These are phyloP conservation scores for Chirona hameri DNA, from an alignment of 2,888 invertebrate genomes.

Conservation along the genomic window DNA sequence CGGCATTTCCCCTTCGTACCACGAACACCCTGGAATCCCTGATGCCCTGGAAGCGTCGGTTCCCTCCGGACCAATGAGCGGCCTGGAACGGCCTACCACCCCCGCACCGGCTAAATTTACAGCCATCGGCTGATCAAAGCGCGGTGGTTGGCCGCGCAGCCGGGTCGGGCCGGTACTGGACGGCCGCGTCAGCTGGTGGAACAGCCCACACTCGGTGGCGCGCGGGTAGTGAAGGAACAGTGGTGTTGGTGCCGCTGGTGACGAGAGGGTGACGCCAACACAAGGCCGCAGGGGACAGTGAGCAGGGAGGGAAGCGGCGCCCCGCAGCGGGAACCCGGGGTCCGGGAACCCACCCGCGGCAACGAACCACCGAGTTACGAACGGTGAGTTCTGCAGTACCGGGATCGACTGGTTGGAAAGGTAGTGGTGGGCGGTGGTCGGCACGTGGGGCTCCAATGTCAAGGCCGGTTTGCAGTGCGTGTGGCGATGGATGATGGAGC, in stretches of 20 bases:
- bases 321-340: not conserved
- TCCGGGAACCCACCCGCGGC: not conserved
- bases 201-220: not conserved
- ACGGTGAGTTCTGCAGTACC: not conserved
- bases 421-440: no score
- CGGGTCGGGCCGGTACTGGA: not conserved
- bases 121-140: not conserved
- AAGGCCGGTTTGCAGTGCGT: no score
- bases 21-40: not conserved
- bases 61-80: not conserved
- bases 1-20: no score
- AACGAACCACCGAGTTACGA: not conserved
- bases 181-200: not conserved
- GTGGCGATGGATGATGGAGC: no score
- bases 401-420: no score
- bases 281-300: not conserved
- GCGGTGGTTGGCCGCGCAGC: not conserved
- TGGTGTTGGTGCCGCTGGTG: not conserved
- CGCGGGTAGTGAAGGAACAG: not conserved
- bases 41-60: no score
- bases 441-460: no score
- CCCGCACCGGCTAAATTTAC: slow-evolving; percentile 14
- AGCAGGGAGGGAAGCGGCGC: not conserved
- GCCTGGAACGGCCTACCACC: not conserved
- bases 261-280: not conserved